Percentiles rank a stretch among this genome's conserved stretches.
Evolutionary conservation across 2,797 vertebrate species (phyloP).

Genomic region (Oophaga sylvatica): DNA sequence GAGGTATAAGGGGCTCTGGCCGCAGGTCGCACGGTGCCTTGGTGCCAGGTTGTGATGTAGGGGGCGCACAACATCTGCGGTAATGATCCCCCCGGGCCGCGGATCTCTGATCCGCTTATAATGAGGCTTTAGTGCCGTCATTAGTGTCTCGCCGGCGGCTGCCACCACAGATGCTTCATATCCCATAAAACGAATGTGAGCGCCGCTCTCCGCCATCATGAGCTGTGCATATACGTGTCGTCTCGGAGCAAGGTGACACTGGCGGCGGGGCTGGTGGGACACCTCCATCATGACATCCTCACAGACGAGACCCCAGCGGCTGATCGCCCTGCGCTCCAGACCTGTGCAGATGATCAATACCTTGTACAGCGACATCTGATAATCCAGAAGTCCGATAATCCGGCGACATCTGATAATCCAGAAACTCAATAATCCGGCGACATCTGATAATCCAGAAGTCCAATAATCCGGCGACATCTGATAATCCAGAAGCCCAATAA

Average conservation of each 20-base stretch:
- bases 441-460: too few relatives aligned
- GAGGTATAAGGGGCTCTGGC: too few relatives aligned
- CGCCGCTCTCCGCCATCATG: not conserved
- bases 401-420: too few relatives aligned
- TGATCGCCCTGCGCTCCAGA: too few relatives aligned
- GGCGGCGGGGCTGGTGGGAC: not conserved
- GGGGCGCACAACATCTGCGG: not conserved
- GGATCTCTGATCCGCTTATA: too few relatives aligned
- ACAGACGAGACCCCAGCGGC: too few relatives aligned
- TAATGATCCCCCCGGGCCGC: not conserved
- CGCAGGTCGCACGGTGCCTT: not conserved
- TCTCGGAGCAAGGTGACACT: slow-evolving; percentile 1
- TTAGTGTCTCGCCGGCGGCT: slow-evolving; percentile 9
- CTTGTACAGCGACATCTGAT: not conserved
- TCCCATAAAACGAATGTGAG: not conserved
- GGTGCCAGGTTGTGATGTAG: not conserved
- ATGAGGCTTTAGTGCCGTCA: slow-evolving; percentile 15
- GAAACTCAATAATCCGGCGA: not conserved
- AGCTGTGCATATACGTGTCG: not conserved
- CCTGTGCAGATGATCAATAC: not conserved
- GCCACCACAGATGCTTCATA: slow-evolving; percentile 12
- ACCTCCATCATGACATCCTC: too few relatives aligned
- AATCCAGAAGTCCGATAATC: too few relatives aligned
- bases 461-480: too few relatives aligned
- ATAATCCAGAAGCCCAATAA: too few relatives aligned